Base-by-base conservation (phyloP, 2,888 invertebrate genomes). In the Thyatira batis region DNA sequence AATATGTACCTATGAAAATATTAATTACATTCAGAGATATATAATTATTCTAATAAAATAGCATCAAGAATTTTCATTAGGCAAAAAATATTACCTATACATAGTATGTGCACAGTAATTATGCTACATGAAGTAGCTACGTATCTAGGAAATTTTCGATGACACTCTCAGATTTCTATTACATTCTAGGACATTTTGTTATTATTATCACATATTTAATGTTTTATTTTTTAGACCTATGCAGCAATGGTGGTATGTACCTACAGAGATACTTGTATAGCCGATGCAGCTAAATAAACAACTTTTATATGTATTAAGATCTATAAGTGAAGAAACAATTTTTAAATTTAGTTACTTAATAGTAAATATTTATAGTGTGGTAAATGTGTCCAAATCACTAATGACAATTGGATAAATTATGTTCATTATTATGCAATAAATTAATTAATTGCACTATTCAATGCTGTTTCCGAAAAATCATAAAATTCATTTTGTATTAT, bases 171-270 rank as follows among this genome's bases (percentile, higher is more conserved):
- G 45, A 46, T 48, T 33, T 8, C 9, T 54, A 66, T 52, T 49
- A 39, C 39, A 39, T 50, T 52, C 57, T 68, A 61, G 11, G 30
- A 58, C 45, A 58, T 49, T 56, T 55, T 67, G 69, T 61, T 60
- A 57, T 58, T 58, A 63, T 55, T 67, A 68, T 68, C 69, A 67
- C 64, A 68, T 66, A 61, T 65, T 63, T 65, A 53, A 57, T 54
- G 8, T 39, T 5, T 33, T n/a, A 13, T 39, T 39, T 17, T 39
- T 33, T 39, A 17, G 5, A 17, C n/a, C 33, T 13, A 13, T 39
- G 33, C 27, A 27, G 33, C 27, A 27, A 27, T 27, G 8, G 13
- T 39, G 13, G 2, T 17, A 39, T 39, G 5, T 39, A n/a, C n/a
- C n/a, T n/a, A 39, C 5, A 39, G 39, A 39, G 17, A 17, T n/a